Conservation (phyloP, 2,888 invertebrate genomes). For the Prostheceraeus crozeri region DNA sequence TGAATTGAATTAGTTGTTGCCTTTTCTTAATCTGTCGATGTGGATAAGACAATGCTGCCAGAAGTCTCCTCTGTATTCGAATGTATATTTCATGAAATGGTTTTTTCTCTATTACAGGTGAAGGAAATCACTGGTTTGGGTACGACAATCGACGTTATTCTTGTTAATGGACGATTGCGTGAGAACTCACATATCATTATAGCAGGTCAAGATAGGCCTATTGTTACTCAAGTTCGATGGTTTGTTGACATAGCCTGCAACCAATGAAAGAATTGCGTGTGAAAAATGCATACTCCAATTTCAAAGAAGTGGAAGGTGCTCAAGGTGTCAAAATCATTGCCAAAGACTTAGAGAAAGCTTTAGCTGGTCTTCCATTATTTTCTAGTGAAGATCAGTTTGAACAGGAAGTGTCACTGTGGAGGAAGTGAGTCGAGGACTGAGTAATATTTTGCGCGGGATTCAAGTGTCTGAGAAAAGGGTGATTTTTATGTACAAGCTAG, state of each 20-base stretch:
- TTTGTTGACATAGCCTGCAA: too few species aligned
- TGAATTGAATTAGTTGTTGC: too few species aligned
- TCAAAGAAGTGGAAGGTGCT: constrained; percentile 63
- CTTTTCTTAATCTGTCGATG: too few species aligned
- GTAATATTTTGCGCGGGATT: constrained; percentile 80
- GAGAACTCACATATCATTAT: constrained; percentile 89
- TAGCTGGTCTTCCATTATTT: constrained; percentile 83
- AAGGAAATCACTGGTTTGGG: constrained; percentile 59
- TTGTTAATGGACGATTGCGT: constrained; percentile 85
- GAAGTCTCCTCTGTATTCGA: neutral
- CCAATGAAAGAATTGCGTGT: constrained; percentile 93
- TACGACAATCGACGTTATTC: constrained; percentile 94
- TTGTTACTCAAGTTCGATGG: constrained; percentile 89
- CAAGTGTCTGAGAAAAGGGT: constrained; percentile 61
- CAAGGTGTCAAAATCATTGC: constrained; percentile 97
- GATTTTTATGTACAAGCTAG: constrained; percentile 99
- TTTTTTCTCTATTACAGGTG: constrained; percentile 39
- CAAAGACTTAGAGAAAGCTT: constrained; percentile 92
- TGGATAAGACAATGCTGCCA: neutral
- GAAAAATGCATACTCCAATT: constrained; percentile 62
- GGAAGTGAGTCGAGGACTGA: constrained; percentile 77
- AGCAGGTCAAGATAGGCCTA: constrained; percentile 95
- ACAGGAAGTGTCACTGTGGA: too few species aligned
- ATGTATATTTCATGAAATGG: neutral
- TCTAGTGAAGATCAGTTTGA: too few species aligned